phyloP scores from a whole-genome alignment of 30 jellyfish, hydroid and myxozoan species.

The Catostylus mosaicus region DNA sequence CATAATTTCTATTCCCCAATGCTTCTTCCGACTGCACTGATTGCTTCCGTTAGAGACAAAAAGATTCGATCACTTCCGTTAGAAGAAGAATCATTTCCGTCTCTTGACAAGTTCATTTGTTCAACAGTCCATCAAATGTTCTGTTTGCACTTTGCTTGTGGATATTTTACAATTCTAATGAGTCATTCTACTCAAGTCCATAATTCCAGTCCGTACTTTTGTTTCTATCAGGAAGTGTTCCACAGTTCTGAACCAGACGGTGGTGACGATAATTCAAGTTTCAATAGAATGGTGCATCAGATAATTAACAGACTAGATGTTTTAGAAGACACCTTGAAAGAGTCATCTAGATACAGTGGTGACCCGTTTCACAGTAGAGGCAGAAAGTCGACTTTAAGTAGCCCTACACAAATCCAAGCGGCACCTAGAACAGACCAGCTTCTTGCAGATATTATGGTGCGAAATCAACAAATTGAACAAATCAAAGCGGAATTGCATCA shows the following conservation, averaged over 20 bases:
- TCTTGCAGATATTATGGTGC: slow-evolving; percentile 20
- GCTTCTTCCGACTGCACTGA: no score
- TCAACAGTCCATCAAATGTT: no score
- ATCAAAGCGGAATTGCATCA: slow-evolving; percentile 50
- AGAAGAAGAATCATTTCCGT: no score
- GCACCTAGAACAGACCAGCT: slow-evolving; percentile 24
- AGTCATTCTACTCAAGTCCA: no score
- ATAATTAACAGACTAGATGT: slow-evolving; percentile 49
- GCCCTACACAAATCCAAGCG: slow-evolving; percentile 10
- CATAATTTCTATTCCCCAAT: no score
- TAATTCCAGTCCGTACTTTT: no score
- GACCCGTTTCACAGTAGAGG: slow-evolving; percentile 1
- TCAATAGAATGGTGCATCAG: slow-evolving; percentile 56
- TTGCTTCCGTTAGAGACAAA: no score
- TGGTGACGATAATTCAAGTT: slow-evolving; percentile 61
- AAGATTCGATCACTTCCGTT: no score
- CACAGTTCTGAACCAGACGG: slow-evolving; percentile 76
- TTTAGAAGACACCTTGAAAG: slow-evolving; percentile 64
- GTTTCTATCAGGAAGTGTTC: slow-evolving; percentile 59
- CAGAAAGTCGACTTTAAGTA: not conserved
- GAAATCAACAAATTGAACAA: slow-evolving; percentile 55
- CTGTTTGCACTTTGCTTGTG: no score
- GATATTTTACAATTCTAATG: no score
- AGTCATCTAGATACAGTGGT: slow-evolving; percentile 1
- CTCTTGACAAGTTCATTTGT: no score